Evolutionary conservation across 1,140 invertebrate species (phyloP).

Genomic region (Lamellibrachia luymesi): DNA sequence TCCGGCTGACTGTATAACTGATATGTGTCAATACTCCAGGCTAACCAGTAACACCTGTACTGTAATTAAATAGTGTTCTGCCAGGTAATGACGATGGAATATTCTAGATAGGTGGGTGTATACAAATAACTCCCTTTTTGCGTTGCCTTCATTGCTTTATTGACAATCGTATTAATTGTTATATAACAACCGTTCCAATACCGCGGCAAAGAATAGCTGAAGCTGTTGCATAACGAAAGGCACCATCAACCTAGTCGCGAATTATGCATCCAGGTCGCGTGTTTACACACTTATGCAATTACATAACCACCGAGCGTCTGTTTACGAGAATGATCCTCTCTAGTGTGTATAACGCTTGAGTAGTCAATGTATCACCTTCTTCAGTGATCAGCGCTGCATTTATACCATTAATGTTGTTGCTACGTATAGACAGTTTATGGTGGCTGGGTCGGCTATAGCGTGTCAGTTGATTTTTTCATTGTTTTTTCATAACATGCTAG

Average conservation of each 20-base stretch:
- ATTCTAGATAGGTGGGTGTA: no score
- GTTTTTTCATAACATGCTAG: no score
- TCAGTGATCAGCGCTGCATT: neutral
- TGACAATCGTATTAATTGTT: neutral
- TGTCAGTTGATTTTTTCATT: neutral
- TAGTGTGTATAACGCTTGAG: neutral
- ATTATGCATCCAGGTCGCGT: neutral
- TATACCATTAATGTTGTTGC: neutral
- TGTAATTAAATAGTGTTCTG: no score
- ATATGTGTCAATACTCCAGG: no score
- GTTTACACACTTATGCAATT: neutral
- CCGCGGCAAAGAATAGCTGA: neutral
- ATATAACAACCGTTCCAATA: neutral
- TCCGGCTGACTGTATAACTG: no score
- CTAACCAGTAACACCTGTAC: no score
- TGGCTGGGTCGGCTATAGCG: neutral
- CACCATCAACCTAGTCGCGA: neutral
- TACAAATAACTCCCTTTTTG: neutral
- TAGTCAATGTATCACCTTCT: neutral
- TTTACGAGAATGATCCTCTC: neutral
- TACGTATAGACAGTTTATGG: no score
- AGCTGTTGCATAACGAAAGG: neutral
- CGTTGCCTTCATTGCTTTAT: neutral
- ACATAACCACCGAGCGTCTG: neutral
- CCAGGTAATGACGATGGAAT: no score